These are phyloP conservation scores for Anolis apletophallus DNA, from an alignment of 2,797 vertebrate genomes.

Conservation along the genomic window DNA sequence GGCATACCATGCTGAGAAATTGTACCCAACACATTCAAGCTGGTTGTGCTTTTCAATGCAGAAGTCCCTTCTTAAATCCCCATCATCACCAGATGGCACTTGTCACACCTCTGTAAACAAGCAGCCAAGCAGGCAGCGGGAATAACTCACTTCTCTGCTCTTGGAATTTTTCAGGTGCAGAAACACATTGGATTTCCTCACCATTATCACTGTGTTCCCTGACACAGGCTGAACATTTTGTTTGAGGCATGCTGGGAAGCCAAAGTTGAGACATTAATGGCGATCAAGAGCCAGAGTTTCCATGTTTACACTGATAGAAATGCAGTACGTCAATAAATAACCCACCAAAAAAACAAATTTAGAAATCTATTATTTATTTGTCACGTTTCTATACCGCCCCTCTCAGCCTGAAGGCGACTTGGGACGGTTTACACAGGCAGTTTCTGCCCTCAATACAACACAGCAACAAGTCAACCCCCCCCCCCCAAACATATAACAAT, in stretches of 20 bases:
- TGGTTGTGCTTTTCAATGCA: constrained; percentile 9
- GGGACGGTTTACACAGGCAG: too few relatives aligned
- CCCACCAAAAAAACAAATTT: neutral
- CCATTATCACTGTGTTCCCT: neutral
- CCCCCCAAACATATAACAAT: too few relatives aligned
- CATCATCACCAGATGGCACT: constrained; percentile 18
- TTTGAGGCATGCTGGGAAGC: neutral
- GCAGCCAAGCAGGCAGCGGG: constrained; percentile 2
- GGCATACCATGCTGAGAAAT: neutral
- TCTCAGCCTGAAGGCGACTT: too few relatives aligned
- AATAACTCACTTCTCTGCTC: constrained; percentile 8
- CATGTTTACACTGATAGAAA: constrained; percentile 15
- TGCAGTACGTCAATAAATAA: neutral
- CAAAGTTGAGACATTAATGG: constrained; percentile 6
- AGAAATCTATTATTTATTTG: neutral
- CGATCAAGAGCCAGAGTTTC: constrained; percentile 4
- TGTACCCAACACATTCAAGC: neutral
- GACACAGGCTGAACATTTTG: neutral
- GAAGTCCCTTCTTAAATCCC: neutral
- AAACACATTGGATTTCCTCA: constrained; percentile 18
- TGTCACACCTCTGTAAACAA: constrained; percentile 26
- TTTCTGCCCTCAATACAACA: too few relatives aligned
- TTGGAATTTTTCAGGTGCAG: constrained; percentile 6
- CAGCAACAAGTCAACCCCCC: too few relatives aligned
- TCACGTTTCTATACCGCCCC: too few relatives aligned